Conservation (phyloP, 2,888 invertebrate species). For the Gerris lacustris region DNA sequence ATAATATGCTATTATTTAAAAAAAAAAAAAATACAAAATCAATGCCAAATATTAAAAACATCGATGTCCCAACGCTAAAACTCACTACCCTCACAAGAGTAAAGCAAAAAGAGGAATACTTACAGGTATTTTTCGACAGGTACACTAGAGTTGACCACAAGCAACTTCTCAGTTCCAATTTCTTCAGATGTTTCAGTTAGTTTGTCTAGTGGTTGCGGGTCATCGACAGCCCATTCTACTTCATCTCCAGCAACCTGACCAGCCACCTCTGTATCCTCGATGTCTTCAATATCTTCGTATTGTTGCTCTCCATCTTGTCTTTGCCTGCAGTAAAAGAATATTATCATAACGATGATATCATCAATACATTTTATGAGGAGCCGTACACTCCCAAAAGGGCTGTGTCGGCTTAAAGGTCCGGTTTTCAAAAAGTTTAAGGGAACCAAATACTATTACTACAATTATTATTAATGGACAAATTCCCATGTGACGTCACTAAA, state of each 20-base stretch:
- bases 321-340: slow-evolving; percentile 27
- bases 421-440: too few species aligned
- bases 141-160: neutral
- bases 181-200: neutral
- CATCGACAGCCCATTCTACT: slow-evolving; percentile 21
- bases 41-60: too few species aligned
- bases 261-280: slow-evolving; percentile 40
- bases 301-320: slow-evolving; percentile 42
- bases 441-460: too few species aligned
- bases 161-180: neutral
- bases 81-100: too few species aligned
- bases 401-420: too few species aligned
- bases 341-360: slow-evolving; percentile 33
- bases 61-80: too few species aligned
- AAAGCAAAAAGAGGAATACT: neutral
- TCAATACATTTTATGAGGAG: too few species aligned
- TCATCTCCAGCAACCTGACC: slow-evolving; percentile 33
- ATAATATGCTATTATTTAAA: too few species aligned
- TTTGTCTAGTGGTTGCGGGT: neutral
- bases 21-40: too few species aligned
- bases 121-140: neutral
- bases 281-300: slow-evolving; percentile 41
- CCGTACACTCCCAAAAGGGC: too few species aligned
- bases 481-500: too few species aligned
- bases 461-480: too few species aligned